Base-by-base conservation (phyloP, 2,888 invertebrate species). In the Tenthredo mesomela region DNA sequence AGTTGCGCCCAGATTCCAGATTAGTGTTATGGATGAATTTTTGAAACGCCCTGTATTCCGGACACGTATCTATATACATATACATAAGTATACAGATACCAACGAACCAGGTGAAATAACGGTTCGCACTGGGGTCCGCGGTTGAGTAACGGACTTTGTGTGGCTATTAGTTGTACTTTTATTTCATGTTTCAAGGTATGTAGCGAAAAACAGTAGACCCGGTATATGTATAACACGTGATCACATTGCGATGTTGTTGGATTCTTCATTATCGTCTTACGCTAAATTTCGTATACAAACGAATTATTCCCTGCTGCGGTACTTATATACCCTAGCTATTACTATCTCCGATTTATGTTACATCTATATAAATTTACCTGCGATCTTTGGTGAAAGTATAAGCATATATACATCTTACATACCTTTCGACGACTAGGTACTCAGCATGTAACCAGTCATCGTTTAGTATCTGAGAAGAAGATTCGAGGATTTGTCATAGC, bases 101-200 rank as follows among this genome's bases (percentile, higher is more conserved):
- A 25, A 77, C 84, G 61, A 65, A 90, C 89, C 92, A 92, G 93
- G 92, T 93, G 92, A 93, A 91, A 89, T 93, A 93, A 93, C 93
- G 93, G 93, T 92, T 91, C 90, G 67, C 70, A 82, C 84, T 84
- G 90, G 89, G 85, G 88, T 77, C 86, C 89, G 91, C 92, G 93
- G 93, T 93, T 92, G 92, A 93, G 91, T 93, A 93, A 93, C 93
- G 93, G 93, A 87, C 90, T 87, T 71, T 25, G 50, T 58, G 61
- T 67, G 29, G 84, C 83, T 85, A 87, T 88, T 88, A 88, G 86
- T 88, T 85, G 87, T 86, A 86, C 87, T 86, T 87, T 82, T 82
- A 67, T 67, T 70, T 67, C 40, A 73, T 29, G 78, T 65, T 40
- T 29, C 10, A 37, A 65, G 47, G 47, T 82, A 67, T 47, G 6